Percentiles rank a stretch among this genome's conserved stretches.
Conservation (phyloP, 2,888 invertebrate species). For the Chouioia cunea region DNA sequence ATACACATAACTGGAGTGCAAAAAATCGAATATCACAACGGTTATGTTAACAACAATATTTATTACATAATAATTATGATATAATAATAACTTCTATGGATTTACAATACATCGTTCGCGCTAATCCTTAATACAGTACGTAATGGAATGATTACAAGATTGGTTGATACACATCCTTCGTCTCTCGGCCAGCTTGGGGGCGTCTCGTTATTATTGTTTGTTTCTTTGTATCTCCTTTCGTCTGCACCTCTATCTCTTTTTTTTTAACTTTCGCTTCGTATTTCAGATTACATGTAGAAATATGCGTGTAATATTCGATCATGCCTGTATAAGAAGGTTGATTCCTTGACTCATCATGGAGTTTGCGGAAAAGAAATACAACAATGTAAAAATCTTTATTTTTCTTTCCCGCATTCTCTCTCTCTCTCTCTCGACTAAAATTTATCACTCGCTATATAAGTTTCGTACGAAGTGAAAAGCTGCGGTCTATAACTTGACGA, state of each 20-base stretch:
- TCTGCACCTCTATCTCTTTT: slow-evolving; percentile 3
- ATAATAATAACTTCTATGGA: slow-evolving; percentile 68
- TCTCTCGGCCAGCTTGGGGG: slow-evolving; percentile 58
- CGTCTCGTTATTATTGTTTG: slow-evolving; percentile 45
- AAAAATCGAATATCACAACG: slow-evolving; percentile 25
- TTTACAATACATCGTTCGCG: slow-evolving; percentile 67
- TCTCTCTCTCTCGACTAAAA: background rate
- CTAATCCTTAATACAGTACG: slow-evolving; percentile 65
- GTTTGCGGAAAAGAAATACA: background rate
- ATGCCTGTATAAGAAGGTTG: slow-evolving; percentile 21
- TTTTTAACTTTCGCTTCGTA: slow-evolving; percentile 11
- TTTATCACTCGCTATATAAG: background rate
- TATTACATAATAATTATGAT: slow-evolving; percentile 68
- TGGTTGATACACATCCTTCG: slow-evolving; percentile 63
- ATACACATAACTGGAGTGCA: slow-evolving; percentile 17
- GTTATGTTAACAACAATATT: slow-evolving; percentile 69
- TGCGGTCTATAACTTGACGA: slow-evolving; percentile 11
- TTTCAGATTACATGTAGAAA: slow-evolving; percentile 27
- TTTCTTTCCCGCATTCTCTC: background rate
- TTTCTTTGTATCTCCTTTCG: slow-evolving; percentile 1
- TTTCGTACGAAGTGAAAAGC: background rate
- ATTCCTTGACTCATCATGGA: background rate
- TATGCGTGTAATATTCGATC: slow-evolving; percentile 18
- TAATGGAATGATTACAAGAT: slow-evolving; percentile 66
- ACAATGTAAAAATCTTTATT: too few relatives aligned